Evolutionary conservation across 2,888 invertebrate genomes (phyloP).

Genomic region (Eurytoma adleriae): DNA sequence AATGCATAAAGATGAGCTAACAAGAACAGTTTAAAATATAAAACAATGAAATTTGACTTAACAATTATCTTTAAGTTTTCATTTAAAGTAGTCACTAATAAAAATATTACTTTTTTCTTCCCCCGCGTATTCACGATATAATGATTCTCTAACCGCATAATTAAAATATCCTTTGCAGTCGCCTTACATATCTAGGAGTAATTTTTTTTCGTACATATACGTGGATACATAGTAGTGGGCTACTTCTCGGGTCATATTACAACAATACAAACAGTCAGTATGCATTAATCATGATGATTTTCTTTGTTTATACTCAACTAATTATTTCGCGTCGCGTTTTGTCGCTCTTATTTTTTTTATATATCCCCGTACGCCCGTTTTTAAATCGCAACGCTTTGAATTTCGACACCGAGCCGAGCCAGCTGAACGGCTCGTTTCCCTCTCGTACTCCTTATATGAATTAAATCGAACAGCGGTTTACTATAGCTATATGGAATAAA

Average conservation of each 20-base stretch:
- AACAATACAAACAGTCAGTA: conserved; percentile 70
- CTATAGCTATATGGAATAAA: conserved; percentile 53
- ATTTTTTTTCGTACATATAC: conserved; percentile 47
- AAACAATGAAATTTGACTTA: conserved; percentile 62
- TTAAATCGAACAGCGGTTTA: conserved; percentile 58
- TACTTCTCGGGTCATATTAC: conserved; percentile 66
- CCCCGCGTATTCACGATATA: conserved; percentile 23
- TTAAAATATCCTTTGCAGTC: conserved; percentile 67
- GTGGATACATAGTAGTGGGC: conserved; percentile 55
- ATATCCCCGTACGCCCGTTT: conserved; percentile 45
- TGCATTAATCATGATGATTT: conserved; percentile 50
- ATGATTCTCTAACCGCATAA: conserved; percentile 61
- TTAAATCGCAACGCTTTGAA: conserved; percentile 56
- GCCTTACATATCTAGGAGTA: conserved; percentile 55
- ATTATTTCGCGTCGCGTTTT: conserved; percentile 54
- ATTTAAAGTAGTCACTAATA: conserved; percentile 65
- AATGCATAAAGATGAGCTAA: conserved; percentile 39
- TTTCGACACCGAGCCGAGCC: conserved; percentile 33
- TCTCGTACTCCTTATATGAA: conserved; percentile 51
- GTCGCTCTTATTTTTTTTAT: no score
- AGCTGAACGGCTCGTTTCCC: conserved; percentile 31
- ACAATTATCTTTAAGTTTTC: conserved; percentile 59
- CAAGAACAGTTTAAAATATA: conserved; percentile 59
- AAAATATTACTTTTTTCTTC: conserved; percentile 69
- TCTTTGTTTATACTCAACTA: conserved; percentile 55